A percentile compares a stretch with the other conserved stretches of the same genome.
phyloP scores from a whole-genome alignment of 2,888 invertebrate genomes.

The Nomada flava region DNA sequence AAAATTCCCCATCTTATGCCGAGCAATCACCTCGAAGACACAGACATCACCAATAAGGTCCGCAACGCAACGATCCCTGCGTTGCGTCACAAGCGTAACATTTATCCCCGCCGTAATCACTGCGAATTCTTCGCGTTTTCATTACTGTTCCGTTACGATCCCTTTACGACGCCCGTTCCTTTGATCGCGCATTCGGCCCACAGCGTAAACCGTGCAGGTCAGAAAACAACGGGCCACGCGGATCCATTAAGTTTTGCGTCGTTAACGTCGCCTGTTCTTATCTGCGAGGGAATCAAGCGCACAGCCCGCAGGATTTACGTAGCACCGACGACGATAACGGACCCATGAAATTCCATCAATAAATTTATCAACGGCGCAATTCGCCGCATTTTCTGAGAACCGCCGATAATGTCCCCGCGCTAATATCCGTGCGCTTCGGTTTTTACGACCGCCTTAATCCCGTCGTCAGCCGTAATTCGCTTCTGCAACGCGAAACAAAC shows the following conservation, averaged over 20 bases:
- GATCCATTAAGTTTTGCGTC: constrained; percentile 4
- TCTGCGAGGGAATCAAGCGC: constrained; percentile 8
- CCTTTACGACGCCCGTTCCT: constrained; percentile 15
- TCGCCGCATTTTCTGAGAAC: constrained; percentile 6
- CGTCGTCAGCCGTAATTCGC: constrained; percentile 11
- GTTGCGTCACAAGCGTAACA: not conserved
- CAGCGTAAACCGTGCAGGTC: not conserved
- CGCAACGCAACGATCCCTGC: not conserved
- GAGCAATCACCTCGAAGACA: not conserved
- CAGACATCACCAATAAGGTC: not conserved
- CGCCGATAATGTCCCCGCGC: constrained; percentile 8
- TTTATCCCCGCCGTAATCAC: not conserved
- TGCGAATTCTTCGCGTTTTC: constrained; percentile 18
- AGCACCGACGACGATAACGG: constrained; percentile 21
- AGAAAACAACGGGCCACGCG: not conserved
- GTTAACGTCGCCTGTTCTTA: not conserved
- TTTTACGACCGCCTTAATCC: constrained; percentile 29
- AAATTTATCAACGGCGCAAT: constrained; percentile 21
- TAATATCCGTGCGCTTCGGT: constrained; percentile 27
- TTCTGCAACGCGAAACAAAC: not conserved
- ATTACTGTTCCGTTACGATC: not conserved
- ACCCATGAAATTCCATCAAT: constrained; percentile 35
- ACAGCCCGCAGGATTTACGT: constrained; percentile 2
- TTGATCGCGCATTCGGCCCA: not conserved
- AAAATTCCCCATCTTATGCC: too few relatives aligned